phyloP scores from a whole-genome alignment of 2,888 invertebrate genomes.

The Punctoribates punctum region DNA sequence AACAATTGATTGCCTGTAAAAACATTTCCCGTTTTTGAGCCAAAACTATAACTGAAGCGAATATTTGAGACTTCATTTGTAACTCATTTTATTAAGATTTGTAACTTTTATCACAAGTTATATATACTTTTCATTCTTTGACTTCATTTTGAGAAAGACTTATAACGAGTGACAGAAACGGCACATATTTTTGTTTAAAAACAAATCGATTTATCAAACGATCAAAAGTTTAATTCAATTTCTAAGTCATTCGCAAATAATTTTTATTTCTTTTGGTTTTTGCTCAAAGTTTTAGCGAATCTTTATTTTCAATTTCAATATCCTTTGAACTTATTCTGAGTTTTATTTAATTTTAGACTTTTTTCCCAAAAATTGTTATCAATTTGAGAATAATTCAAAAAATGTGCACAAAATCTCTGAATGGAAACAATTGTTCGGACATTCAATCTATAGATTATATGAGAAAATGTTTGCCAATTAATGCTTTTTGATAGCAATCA shows the following conservation, averaged over 20 bases:
- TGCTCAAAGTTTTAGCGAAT: slow-evolving; percentile 25
- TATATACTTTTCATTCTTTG: slow-evolving; percentile 23
- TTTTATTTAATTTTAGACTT: background rate
- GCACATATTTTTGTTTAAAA: slow-evolving; percentile 12
- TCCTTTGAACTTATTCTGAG: background rate
- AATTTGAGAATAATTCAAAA: background rate
- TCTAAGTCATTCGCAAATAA: slow-evolving; percentile 13
- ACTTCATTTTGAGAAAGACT: slow-evolving; percentile 21
- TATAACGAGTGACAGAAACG: slow-evolving; percentile 14
- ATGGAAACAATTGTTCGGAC: background rate
- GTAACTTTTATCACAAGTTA: slow-evolving; percentile 30
- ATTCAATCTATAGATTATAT: background rate
- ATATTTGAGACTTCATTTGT: slow-evolving; percentile 17
- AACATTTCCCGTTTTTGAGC: slow-evolving; percentile 25
- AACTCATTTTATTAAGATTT: slow-evolving; percentile 33
- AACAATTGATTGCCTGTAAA: slow-evolving; percentile 27
- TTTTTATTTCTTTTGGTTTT: slow-evolving; percentile 18
- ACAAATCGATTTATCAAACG: background rate
- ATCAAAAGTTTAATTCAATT: slow-evolving; percentile 14
- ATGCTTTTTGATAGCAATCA: slow-evolving; percentile 2
- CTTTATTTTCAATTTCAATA: background rate
- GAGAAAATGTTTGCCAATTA: slow-evolving; percentile 24
- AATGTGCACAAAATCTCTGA: slow-evolving; percentile 9
- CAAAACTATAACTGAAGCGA: slow-evolving; percentile 7
- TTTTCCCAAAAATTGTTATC: background rate